A percentile compares a stretch with the other conserved stretches of the same genome.
phyloP scores from a whole-genome alignment of 1,140 invertebrate genomes.

The Heterodera carotae region DNA sequence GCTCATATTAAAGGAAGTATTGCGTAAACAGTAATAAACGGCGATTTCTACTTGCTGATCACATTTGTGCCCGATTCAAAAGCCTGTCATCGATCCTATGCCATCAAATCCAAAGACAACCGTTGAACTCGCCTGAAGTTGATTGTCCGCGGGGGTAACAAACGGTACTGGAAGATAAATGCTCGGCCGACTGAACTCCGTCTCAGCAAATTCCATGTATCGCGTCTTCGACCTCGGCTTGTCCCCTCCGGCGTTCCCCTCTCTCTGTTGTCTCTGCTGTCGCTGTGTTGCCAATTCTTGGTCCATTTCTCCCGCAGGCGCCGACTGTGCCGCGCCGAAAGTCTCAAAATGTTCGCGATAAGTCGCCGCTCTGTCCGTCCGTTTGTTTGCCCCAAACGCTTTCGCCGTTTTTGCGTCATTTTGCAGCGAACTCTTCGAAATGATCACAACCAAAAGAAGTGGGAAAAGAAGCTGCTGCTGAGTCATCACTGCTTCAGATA shows the following conservation, averaged over 20 bases:
- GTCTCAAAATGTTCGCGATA: slow-evolving; percentile 29
- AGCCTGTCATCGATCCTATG: too few species aligned
- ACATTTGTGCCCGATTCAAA: too few species aligned
- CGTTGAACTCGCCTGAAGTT: slow-evolving; percentile 1
- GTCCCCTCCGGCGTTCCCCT: background rate
- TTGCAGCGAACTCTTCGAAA: background rate
- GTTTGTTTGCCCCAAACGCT: background rate
- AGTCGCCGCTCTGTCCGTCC: background rate
- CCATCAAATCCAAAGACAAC: too few species aligned
- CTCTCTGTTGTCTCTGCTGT: background rate
- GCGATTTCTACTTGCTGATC: too few species aligned
- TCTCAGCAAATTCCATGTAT: slow-evolving; percentile 30
- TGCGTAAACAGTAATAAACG: too few species aligned
- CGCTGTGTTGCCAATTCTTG: background rate
- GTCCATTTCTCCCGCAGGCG: too few species aligned
- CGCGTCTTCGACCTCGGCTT: background rate
- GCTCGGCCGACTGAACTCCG: slow-evolving; percentile 31
- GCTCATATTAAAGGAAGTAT: too few species aligned
- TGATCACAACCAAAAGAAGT: background rate
- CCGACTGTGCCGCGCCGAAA: background rate
- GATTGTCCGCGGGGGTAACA: background rate
- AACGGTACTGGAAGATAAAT: slow-evolving; percentile 33
- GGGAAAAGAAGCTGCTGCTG: background rate
- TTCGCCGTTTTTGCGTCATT: background rate
- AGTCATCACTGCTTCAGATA: background rate